Evolutionary conservation across 2,113 vertebrate species (phyloP), one percentile per base, ranked within the genome.

Genomic region (Panthera uncia): DNA sequence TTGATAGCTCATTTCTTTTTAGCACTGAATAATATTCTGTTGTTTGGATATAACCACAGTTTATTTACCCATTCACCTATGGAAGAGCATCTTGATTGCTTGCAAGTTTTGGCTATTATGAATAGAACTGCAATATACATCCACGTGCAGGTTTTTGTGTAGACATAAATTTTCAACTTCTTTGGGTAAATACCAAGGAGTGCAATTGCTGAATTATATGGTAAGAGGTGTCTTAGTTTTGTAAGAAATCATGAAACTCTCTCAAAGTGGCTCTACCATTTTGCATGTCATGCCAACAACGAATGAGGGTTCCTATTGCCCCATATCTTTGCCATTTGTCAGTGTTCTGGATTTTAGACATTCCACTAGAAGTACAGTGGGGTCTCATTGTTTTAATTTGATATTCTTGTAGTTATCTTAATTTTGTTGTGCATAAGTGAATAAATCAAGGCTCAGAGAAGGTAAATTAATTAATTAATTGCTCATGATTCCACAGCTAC

Each of bases 321-420:
- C 45, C 33, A 65, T 5, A 65, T 69, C 45, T 16, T 76, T 3
- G 9, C 23, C 69, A 91, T 76, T 1, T 95, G 12, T 80, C 50
- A 69, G 25, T 80, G 29, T 74, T 83, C 63, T 16, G 25, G 33
- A 91, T 88, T 27, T 80, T 18, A 74, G 18, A 15, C 45, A 94
- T 80, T 86, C 55, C 76, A 73, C 84, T 71, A 93, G 19, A 80
- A 83, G 52, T 83, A 21, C 48, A 71, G 21, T 50, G 3, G 55
- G 52, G 65, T 79, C 21, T 63, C 41, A 48, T 31, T 45, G 76
- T 71, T 87, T 94, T 89, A 78, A 91, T 66, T 86, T 87, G 7
- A 4, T 52, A 83, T 73, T 98, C 91, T 52, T 31, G n/a, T 73
- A 73, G 45, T 36, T 93, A 65, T 83, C 78, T 91, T 88, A 93